These are phyloP conservation scores for Harlomillsia oculata DNA, from an alignment of 1,140 invertebrate species.

Conservation along the genomic window DNA sequence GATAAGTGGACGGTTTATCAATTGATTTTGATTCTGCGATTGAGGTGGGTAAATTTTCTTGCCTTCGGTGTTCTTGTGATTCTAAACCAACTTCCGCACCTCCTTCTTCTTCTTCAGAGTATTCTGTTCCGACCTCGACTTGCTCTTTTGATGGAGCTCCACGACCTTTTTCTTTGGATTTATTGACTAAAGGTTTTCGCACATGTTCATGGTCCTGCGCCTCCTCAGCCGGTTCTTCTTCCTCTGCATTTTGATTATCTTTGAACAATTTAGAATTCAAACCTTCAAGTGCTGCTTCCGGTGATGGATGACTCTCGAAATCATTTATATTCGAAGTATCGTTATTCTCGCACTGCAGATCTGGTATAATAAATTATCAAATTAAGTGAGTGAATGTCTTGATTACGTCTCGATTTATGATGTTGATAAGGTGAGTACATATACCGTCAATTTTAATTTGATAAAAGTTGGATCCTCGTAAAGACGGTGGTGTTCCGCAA, in stretches of 20 bases:
- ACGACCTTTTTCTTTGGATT: background rate
- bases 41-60: background rate
- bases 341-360: conserved; percentile 20
- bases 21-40: background rate
- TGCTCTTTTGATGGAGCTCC: conserved; percentile 24
- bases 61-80: background rate
- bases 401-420: background rate
- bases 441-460: conserved; percentile 65
- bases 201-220: background rate
- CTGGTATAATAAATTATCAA: background rate
- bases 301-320: conserved; percentile 3
- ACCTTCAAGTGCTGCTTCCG: background rate
- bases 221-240: background rate
- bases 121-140: conserved; percentile 24
- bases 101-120: conserved; percentile 1
- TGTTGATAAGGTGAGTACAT: background rate
- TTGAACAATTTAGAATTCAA: background rate
- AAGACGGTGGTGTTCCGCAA: conserved; percentile 67
- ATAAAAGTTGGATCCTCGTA: conserved; percentile 72
- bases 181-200: background rate
- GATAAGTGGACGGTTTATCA: background rate
- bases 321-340: conserved; percentile 1
- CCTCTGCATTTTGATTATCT: background rate
- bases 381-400: background rate
- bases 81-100: background rate